These are phyloP conservation scores for Nomia melanderi DNA, from an alignment of 1,140 invertebrate species.

Conservation along the genomic window DNA sequence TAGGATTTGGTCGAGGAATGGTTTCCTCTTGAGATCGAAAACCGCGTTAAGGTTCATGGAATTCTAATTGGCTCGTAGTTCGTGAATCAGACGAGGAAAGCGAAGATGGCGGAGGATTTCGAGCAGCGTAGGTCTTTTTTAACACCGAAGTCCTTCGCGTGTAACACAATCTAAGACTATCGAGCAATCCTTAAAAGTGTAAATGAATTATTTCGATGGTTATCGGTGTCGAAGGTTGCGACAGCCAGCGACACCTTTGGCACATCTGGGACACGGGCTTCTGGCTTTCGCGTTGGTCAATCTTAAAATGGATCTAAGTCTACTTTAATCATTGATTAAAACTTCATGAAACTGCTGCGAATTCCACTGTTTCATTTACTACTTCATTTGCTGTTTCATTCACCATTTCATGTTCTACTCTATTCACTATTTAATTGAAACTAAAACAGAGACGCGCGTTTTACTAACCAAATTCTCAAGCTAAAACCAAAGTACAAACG, in stretches of 20 bases:
- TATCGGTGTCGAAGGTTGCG: conserved; percentile 43
- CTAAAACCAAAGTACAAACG: too few species aligned
- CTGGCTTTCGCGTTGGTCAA: conserved; percentile 24
- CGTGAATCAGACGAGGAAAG: background rate
- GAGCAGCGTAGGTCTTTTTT: background rate
- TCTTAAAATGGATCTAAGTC: background rate
- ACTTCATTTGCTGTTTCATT: too few species aligned
- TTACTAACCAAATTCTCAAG: too few species aligned
- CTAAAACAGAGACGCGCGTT: too few species aligned
- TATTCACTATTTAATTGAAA: too few species aligned
- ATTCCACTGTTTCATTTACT: too few species aligned
- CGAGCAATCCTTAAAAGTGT: conserved; percentile 57
- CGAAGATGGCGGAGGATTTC: background rate
- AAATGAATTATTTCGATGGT: conserved; percentile 49
- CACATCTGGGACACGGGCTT: conserved; percentile 58
- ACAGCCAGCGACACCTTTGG: conserved; percentile 13
- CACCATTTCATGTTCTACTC: too few species aligned
- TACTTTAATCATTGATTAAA: background rate
- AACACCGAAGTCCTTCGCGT: background rate
- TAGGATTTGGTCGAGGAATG: too few species aligned
- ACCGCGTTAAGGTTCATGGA: background rate
- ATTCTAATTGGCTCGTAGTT: conserved; percentile 4
- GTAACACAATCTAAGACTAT: conserved; percentile 1
- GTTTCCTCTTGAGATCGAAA: too few species aligned
- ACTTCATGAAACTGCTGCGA: background rate